phyloP scores from a whole-genome alignment of 2,888 invertebrate genomes.

The Zele albiditarsus region DNA sequence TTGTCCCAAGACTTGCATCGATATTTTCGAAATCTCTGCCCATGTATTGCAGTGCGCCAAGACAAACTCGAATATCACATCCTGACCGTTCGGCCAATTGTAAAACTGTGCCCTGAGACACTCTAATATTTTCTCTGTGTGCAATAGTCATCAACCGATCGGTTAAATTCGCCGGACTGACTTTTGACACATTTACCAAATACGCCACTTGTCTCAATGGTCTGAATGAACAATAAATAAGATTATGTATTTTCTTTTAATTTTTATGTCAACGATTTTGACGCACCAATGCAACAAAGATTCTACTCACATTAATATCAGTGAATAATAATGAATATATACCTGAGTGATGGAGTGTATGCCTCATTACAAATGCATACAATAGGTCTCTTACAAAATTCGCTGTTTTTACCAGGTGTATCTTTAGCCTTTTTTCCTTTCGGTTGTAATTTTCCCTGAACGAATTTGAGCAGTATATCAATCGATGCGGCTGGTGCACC shows the following conservation, averaged over 20 bases:
- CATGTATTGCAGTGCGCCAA: slow-evolving; percentile 90
- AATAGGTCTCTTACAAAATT: slow-evolving; percentile 87
- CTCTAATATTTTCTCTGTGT: slow-evolving; percentile 79
- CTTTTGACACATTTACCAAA: slow-evolving; percentile 66
- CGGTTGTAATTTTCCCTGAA: slow-evolving; percentile 75
- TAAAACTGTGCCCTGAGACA: slow-evolving; percentile 81
- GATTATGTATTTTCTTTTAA: neutral
- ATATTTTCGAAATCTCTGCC: slow-evolving; percentile 76
- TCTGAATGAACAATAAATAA: slow-evolving; percentile 49
- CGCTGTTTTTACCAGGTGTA: slow-evolving; percentile 74
- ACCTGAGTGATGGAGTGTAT: slow-evolving; percentile 89
- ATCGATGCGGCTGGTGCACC: slow-evolving; percentile 93
- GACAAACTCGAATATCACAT: slow-evolving; percentile 93
- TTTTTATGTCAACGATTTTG: neutral
- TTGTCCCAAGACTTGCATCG: slow-evolving; percentile 83
- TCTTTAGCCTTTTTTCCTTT: slow-evolving; percentile 69
- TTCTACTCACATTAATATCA: neutral
- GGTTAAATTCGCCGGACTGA: slow-evolving; percentile 71
- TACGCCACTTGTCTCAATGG: slow-evolving; percentile 63
- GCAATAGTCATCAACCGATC: slow-evolving; percentile 82
- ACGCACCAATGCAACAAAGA: no score
- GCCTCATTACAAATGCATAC: slow-evolving; percentile 98
- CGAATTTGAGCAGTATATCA: slow-evolving; percentile 87
- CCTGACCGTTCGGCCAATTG: slow-evolving; percentile 88
- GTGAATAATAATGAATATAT: slow-evolving; percentile 31